Evolutionary conservation across 2,113 vertebrate genomes (phyloP).

Genomic region (Empidonax alnorum): DNA sequence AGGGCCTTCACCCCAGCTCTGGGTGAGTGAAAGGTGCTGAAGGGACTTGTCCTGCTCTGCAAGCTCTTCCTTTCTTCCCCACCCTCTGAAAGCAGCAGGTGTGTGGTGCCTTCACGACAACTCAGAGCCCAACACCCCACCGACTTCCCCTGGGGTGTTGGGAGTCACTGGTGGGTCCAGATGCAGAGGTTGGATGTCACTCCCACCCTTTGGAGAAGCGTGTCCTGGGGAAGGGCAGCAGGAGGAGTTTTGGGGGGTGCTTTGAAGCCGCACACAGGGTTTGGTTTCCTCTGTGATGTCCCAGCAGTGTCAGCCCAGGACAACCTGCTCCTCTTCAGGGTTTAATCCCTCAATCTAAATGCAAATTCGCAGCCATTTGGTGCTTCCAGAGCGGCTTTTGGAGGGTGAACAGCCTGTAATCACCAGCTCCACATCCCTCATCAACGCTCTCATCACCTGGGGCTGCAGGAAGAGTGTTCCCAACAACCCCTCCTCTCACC

Average conservation of each 20-base stretch:
- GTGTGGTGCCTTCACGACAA: too few relatives aligned
- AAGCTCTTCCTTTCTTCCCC: too few relatives aligned
- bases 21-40: too few relatives aligned
- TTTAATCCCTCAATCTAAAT: not conserved
- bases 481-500: not conserved
- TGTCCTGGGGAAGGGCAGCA: not conserved
- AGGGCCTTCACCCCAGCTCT: too few relatives aligned
- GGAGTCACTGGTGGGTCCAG: too few relatives aligned
- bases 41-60: too few relatives aligned
- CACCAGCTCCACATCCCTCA: not conserved
- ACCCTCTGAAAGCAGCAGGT: too few relatives aligned
- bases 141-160: too few relatives aligned
- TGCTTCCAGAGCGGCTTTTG: not conserved
- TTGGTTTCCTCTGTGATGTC: not conserved
- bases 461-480: not conserved
- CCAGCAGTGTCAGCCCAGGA: not conserved
- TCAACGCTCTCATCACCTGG: not conserved
- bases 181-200: not conserved
- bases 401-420: not conserved
- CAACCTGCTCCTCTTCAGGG: not conserved
- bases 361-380: not conserved
- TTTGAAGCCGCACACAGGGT: rapidly evolving
- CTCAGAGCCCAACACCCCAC: too few relatives aligned
- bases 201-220: not conserved
- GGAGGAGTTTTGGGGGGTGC: too few relatives aligned